Evolutionary conservation across 92 coral and sea anemone genomes (phyloP), one percentile per base, ranked within the genome.

Genomic region (Parazoanthus atlanticus): DNA sequence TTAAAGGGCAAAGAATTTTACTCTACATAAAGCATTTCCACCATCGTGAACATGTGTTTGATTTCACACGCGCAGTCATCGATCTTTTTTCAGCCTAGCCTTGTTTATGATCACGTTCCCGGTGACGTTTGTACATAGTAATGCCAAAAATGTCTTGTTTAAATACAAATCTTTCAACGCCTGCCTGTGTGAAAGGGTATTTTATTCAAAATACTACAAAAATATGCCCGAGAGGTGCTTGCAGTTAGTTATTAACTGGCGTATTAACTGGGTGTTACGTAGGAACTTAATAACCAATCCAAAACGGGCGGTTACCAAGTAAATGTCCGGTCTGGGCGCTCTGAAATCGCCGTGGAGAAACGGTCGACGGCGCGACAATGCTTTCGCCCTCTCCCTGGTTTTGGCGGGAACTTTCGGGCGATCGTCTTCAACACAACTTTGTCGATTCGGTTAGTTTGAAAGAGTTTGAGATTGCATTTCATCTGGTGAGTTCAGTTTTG

Each of bases 261-360:
- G 30, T 67, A 25, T 67, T 67, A 67, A 23, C 73, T n/a, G 16
- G 73, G 73, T 67, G 73, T 67, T 67, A 19, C 73, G 73, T 1
- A 8, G 73, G 16, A 67, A 67, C 73, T 23, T 33, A 76, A 26
- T 76, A 13, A 31, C 25, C 25, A 17, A n/a, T 46, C 26, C 81
- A 3, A n/a, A 28, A 12, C 49, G 21, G 47, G 81, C 26, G 81
- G 12, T 28, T 28, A 8, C 30, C 2, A 76, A 36, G 32, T 46
- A 36, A 36, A 46, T 76, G 56, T 46, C 81, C 28, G 58, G 65
- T 41, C 58, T 41, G 58, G 30, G 33, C 31, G 38, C 82, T 78
- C 65, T 36, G 81, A 67, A 67, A 67, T n/a, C 29, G 47, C 81
- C 49, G 81, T 72, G 77, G 49, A 38, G n/a, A n/a, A n/a, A n/a